Evolutionary conservation across 2,888 invertebrate genomes (phyloP).

Genomic region (Papilio protenor): DNA sequence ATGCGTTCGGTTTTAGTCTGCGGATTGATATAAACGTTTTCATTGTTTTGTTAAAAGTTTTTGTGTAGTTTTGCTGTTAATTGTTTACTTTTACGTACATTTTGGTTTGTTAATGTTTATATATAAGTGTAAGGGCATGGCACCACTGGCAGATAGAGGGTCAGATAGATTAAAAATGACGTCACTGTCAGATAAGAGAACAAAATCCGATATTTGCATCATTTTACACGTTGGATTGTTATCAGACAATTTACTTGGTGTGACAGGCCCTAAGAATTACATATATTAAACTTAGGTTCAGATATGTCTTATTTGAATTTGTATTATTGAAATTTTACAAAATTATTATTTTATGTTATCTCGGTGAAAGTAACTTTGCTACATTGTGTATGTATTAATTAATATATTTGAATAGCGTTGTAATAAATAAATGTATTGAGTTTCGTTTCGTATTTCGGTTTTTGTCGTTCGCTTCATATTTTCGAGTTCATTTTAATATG

Average conservation of each 20-base stretch:
- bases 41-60: constrained; percentile 40
- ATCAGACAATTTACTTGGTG: too few species aligned
- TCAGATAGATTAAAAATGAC: too few species aligned
- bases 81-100: neutral
- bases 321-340: too few species aligned
- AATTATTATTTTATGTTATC: neutral
- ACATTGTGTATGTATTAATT: neutral
- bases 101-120: neutral
- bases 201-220: too few species aligned
- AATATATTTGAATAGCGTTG: neutral
- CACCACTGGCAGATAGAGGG: too few species aligned
- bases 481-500: constrained; percentile 72
- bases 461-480: constrained; percentile 69
- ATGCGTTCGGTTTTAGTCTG: constrained; percentile 75
- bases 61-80: constrained; percentile 35
- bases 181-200: too few species aligned
- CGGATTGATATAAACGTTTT: constrained; percentile 68
- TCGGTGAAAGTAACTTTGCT: neutral
- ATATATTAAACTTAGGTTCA: too few species aligned
- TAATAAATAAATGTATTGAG: constrained; percentile 31
- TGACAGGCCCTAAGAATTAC: too few species aligned
- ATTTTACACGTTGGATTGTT: too few species aligned
- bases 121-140: too few species aligned
- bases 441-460: constrained; percentile 67
- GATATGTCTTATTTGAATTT: too few species aligned